Base-by-base conservation (phyloP, 1,140 invertebrate species). In the Anadara kagoshimensis region DNA sequence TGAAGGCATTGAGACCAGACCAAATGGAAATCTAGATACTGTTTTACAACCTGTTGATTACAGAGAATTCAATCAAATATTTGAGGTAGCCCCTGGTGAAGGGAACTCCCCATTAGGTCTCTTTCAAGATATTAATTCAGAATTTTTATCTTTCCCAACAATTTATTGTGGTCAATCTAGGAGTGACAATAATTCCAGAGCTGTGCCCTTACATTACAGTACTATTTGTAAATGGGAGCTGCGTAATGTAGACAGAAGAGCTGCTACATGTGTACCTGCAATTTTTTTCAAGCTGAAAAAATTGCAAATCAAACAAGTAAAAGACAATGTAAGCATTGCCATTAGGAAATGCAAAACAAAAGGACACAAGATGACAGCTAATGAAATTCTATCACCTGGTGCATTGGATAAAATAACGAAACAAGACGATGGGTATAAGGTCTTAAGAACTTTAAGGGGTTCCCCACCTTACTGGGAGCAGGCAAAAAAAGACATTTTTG, bases 381-480 rank as follows among this genome's bases (percentile, higher is more conserved):
- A 62, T 12, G 59, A 62, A 16, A 22, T 62, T 26, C 53, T 26
- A 53, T 47, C 20, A 69, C 59, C 59, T 29, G 59, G 59, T 7
- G 59, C 59, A 22, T n/a, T 62, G 20, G 59, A 62, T 45, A 62
- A 62, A 22, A 12, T 62, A 12, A 29, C 53, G 2, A 67, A 57
- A 24, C 43, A 44, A 8, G 57, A 67, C 56, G 64, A 56, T 36
- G 51, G 10, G 64, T 53, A n/a, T 56, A 67, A n/a, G 20, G 58
- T 75, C 4, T 68, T 78, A 16, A 65, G 57, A 58, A 68, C 68
- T 0, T 11, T 78, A 16, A 45, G 69, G 18, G 58, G 58, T 12
- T 78, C 68, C 10, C 76, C 76, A 18, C 68, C 76, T 22, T 78
- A 75, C 57, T 75, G 54, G 61, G 47, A 75, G 47, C 36, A 54